A percentile compares a stretch with the other conserved stretches of the same genome.
phyloP scores from a whole-genome alignment of 2,113 vertebrate genomes.

The Caretta caretta region DNA sequence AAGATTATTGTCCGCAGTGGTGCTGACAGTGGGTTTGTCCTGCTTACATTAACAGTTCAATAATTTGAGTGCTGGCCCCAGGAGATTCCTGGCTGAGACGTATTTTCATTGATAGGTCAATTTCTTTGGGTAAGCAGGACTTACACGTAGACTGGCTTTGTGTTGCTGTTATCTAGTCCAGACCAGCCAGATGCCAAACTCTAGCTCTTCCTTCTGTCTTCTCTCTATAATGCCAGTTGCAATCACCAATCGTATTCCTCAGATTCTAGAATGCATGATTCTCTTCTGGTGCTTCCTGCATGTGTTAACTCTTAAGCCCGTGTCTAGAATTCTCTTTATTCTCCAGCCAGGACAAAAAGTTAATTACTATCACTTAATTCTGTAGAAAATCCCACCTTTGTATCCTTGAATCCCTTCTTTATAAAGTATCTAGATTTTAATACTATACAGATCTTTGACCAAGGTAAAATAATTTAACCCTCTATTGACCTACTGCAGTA shows the following conservation, averaged over 20 bases:
- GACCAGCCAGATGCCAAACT: background rate
- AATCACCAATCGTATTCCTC: rapidly evolving
- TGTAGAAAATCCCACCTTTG: background rate
- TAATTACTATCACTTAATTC: background rate
- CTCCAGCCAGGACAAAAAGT: background rate
- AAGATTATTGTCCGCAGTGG: background rate
- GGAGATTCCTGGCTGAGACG: background rate
- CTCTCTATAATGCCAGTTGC: background rate
- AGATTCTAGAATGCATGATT: background rate
- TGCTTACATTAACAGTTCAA: background rate
- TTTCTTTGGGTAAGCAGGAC: background rate
- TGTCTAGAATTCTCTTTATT: background rate
- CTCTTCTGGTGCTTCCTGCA: background rate
- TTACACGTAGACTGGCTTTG: background rate
- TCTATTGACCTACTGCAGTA: rapidly evolving
- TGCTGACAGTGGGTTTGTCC: background rate
- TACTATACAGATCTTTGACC: background rate
- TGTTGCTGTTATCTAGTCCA: background rate
- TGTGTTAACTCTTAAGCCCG: background rate
- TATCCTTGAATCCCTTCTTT: background rate
- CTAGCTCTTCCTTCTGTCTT: background rate
- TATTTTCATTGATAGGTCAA: background rate
- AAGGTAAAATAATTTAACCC: background rate
- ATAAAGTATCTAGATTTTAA: background rate
- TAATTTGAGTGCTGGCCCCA: background rate